These are phyloP conservation scores for Lucilia cuprina DNA, from an alignment of 1,140 invertebrate genomes.

Conservation along the genomic window DNA sequence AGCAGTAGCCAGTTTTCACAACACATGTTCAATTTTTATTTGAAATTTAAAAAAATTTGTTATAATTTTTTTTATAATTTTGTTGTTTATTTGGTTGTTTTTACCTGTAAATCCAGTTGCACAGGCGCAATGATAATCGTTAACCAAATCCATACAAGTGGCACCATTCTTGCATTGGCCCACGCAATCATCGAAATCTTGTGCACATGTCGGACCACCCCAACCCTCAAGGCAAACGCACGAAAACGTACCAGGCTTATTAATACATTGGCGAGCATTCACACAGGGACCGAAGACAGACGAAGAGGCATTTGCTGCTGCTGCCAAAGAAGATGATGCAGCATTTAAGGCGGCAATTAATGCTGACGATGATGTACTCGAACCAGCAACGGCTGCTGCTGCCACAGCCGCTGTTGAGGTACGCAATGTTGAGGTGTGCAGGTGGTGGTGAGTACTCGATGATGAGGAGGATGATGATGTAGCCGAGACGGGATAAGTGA, in stretches of 20 bases:
- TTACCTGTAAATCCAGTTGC: constrained; percentile 78
- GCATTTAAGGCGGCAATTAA: constrained; percentile 37
- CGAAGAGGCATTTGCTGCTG: constrained; percentile 70
- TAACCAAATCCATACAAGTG: constrained; percentile 77
- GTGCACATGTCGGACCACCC: constrained; percentile 85
- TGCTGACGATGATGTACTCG: constrained; percentile 35
- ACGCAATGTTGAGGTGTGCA: constrained; percentile 53
- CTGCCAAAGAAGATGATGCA: constrained; percentile 39
- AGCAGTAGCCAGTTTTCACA: not conserved
- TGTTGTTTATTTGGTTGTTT: constrained; percentile 55
- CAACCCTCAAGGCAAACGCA: constrained; percentile 85
- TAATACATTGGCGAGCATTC: constrained; percentile 81
- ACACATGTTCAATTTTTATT: constrained; percentile 23
- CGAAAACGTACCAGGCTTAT: constrained; percentile 82
- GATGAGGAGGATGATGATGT: not conserved
- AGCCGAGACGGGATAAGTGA: constrained; percentile 48
- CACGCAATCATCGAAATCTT: constrained; percentile 88
- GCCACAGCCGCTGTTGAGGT: constrained; percentile 71
- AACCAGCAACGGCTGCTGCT: constrained; percentile 63
- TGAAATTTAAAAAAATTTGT: not conserved
- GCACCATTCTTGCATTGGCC: constrained; percentile 83
- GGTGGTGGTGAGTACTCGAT: not conserved
- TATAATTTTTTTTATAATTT: not conserved
- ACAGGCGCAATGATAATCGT: constrained; percentile 83
- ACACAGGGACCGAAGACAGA: constrained; percentile 71